Evolutionary conservation across 2,113 vertebrate genomes (phyloP), one percentile per base, ranked within the genome.

Genomic region (Plecotus auritus): DNA sequence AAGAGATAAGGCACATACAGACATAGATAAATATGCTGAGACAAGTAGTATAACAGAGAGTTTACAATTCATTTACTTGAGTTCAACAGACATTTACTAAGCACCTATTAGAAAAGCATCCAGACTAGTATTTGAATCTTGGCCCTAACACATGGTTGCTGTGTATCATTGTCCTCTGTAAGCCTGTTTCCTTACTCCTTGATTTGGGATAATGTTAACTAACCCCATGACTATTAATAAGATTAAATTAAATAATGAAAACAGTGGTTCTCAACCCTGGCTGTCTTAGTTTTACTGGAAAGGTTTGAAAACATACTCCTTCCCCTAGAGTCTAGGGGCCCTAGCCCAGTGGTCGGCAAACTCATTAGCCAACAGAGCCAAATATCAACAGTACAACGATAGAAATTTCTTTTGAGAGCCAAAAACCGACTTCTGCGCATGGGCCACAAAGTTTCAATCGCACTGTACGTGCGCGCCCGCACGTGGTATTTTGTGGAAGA

Each of bases 181-280:
- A 69, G 30, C 5, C 64, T 85, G 7, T 51, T 37, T 91, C 11
- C 23, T 90, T 76, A 93, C 13, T 20, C 30, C 37, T 85, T 74
- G 37, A 84, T 80, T 72, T 18, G 28, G n/a, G 89, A 83, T 73
- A 86, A 94, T 40, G 4, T 73, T 70, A 83, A 22, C 42, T 61
- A 32, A 9, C 61, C 10, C 42, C 42, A 70, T 30, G 72, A 81
- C 26, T 90, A 80, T 88, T 74, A 88, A 51, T 35, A 76, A 45
- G 11, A 83, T 85, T 45, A 51, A 85, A 28, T 95, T 51, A 91
- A 80, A 78, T 74, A 78, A 40, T 74, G 56, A 83, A 88, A 91
- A 42, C 30, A 94, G 22, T 92, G 12, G 17, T 83, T 88, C 47
- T 91, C 32, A 37, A 18, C 35, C 81, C 7, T 69, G 10, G 10